phyloP scores from a whole-genome alignment of 2,797 vertebrate genomes.

The Varecia variegata region DNA sequence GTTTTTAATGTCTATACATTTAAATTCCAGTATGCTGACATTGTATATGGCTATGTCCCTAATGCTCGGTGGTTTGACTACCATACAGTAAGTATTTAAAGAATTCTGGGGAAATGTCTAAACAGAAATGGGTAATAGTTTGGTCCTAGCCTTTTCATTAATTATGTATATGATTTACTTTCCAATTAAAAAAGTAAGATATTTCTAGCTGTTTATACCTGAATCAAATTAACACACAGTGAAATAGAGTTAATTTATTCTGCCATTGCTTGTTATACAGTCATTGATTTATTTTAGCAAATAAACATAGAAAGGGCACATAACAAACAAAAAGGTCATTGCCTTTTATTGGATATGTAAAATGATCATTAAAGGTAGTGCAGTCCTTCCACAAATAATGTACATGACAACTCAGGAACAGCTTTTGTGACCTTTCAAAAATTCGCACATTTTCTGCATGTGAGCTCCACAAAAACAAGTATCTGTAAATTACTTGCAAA shows the following conservation, averaged over 20 bases:
- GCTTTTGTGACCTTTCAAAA: constrained; percentile 1
- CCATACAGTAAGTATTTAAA: constrained; percentile 86
- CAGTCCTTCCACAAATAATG: neutral
- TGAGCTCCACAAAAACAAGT: neutral
- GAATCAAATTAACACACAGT: neutral
- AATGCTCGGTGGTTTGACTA: constrained; percentile 89
- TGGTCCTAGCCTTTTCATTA: neutral
- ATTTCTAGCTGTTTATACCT: neutral
- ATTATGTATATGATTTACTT: neutral
- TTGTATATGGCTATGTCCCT: constrained; percentile 88
- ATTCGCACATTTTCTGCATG: neutral
- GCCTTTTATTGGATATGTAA: neutral
- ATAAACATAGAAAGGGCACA: neutral
- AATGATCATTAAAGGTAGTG: neutral
- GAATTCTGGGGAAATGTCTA: neutral
- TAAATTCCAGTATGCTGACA: constrained; percentile 78
- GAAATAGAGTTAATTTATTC: neutral
- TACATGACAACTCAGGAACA: neutral
- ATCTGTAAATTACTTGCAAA: neutral
- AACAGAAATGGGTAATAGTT: neutral
- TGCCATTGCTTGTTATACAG: neutral
- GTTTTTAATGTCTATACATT: constrained; percentile 9
- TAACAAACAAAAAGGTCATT: neutral
- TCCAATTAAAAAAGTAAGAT: neutral
- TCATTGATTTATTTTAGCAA: constrained; percentile 31